These are phyloP conservation scores for Mus pahari DNA, from an alignment of 2,113 vertebrate species.

Conservation along the genomic window DNA sequence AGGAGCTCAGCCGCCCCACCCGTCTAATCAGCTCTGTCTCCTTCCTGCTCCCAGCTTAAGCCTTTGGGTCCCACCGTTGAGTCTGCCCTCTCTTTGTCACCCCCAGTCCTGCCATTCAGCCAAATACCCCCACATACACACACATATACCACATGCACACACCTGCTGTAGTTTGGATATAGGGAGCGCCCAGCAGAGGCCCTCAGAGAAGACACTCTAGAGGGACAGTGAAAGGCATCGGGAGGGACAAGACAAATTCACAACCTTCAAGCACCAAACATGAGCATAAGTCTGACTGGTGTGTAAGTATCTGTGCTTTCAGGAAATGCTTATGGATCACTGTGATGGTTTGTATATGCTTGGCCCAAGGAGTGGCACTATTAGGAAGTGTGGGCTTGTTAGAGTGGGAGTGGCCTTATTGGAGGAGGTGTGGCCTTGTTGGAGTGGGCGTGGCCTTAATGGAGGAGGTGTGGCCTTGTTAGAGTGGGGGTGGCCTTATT, in stretches of 20 bases:
- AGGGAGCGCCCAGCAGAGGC: not conserved
- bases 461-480: not conserved
- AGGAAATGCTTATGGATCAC: not conserved
- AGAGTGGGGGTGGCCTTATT: no score
- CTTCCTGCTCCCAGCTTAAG: not conserved
- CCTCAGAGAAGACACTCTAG: not conserved
- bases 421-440: no score
- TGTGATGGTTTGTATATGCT: no score
- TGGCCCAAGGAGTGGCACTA: no score
- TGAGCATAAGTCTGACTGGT: not conserved
- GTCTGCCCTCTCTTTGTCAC: not conserved
- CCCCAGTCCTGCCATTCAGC: not conserved
- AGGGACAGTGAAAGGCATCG: not conserved
- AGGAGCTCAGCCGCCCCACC: not conserved
- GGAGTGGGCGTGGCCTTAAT: no score
- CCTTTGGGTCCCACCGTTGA: accelerated
- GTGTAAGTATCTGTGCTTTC: not conserved
- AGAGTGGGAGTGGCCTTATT: no score
- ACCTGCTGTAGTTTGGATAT: not conserved
- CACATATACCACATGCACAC: no score
- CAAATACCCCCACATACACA: not conserved
- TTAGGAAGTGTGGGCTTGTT: not conserved
- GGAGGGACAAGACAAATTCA: not conserved
- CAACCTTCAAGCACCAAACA: not conserved
- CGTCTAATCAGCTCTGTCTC: not conserved